Evolutionary conservation across 2,113 vertebrate species (phyloP).

Genomic region (Neotragus moschatus): DNA sequence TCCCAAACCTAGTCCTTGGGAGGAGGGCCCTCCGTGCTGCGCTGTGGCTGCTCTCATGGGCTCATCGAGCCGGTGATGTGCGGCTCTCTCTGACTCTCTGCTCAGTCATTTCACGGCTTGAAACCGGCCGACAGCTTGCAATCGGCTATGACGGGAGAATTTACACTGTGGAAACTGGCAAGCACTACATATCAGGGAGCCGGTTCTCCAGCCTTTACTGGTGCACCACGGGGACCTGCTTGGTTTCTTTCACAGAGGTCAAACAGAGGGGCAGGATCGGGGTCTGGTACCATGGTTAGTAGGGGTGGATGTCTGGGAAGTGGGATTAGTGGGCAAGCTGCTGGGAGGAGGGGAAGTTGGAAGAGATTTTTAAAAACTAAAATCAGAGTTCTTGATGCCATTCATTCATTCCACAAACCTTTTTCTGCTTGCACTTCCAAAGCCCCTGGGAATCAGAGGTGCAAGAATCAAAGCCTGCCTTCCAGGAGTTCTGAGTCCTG

Average conservation of each 20-base stretch:
- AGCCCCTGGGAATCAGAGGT: not conserved
- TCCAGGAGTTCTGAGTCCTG: not conserved
- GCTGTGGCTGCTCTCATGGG: not conserved
- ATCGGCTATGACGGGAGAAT: not conserved
- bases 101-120: not conserved
- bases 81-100: not conserved
- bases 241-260: not conserved
- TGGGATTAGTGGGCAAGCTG: not conserved
- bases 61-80: accelerated
- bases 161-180: not conserved
- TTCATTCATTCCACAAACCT: not conserved
- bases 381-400: not conserved
- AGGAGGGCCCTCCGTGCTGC: not conserved
- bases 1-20: not conserved
- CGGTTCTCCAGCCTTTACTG: not conserved
- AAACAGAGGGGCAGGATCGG: not conserved
- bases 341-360: not conserved
- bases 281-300: not conserved
- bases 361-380: not conserved
- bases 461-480: not conserved
- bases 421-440: not conserved
- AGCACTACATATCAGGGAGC: not conserved
- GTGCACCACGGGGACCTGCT: not conserved
- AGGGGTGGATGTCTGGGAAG: not conserved
- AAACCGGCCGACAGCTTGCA: not conserved